Evolutionary conservation across 2,113 vertebrate genomes (phyloP).

Genomic region (Pristiophorus japonicus): DNA sequence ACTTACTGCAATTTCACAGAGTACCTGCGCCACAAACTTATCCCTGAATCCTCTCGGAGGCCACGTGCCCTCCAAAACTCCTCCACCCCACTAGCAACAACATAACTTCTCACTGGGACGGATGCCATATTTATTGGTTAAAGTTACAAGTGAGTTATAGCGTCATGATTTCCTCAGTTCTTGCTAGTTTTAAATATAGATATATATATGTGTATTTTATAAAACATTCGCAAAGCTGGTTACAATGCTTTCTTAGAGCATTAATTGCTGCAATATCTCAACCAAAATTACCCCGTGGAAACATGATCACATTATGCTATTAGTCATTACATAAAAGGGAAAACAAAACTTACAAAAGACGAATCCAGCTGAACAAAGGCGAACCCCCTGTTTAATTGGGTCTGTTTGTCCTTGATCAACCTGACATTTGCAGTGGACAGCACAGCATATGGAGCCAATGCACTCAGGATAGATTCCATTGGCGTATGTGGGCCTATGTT

Average conservation of each 20-base stretch:
- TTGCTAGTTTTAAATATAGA: background rate
- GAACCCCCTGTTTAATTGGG: conserved; percentile 69
- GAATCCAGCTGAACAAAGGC: conserved; percentile 95
- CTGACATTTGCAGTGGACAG: conserved; percentile 85
- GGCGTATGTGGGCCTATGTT: conserved; percentile 82
- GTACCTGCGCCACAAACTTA: background rate
- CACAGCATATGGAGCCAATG: conserved; percentile 78
- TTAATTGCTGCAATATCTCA: background rate
- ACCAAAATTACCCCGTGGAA: background rate
- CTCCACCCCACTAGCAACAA: background rate
- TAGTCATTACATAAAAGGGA: conserved; percentile 41
- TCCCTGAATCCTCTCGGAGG: background rate
- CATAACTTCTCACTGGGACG: background rate
- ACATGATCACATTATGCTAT: background rate
- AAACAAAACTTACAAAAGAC: conserved; percentile 69
- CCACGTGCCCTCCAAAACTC: background rate
- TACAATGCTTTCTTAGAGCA: background rate
- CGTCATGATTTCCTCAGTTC: background rate
- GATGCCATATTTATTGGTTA: background rate
- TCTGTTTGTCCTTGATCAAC: conserved; percentile 81
- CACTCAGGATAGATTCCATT: conserved; percentile 80
- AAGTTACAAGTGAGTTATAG: background rate
- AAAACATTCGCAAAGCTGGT: background rate
- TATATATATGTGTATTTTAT: too few relatives aligned
- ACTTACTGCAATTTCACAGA: background rate